Conservation (phyloP, 2,113 vertebrate species). For the Bubo blakistoni region DNA sequence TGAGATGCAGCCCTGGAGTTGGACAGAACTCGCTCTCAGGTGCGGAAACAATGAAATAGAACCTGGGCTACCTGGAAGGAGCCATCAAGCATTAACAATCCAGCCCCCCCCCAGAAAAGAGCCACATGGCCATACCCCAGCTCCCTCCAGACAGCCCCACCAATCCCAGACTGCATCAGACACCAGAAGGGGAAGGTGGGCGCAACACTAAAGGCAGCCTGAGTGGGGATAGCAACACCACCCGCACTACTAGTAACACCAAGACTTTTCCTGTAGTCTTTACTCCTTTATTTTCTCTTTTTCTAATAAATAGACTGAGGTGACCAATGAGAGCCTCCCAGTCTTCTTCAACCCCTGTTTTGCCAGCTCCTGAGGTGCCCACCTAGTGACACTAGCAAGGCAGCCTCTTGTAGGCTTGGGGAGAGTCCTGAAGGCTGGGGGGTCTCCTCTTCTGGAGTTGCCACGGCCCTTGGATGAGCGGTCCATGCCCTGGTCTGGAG, state of each 20-base stretch:
- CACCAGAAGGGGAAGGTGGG: neutral
- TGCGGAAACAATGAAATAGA: neutral
- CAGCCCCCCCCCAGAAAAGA: neutral
- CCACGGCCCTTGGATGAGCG: fast-evolving
- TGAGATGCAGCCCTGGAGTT: neutral
- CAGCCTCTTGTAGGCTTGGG: neutral
- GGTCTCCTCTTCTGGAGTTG: neutral
- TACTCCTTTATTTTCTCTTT: neutral
- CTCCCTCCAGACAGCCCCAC: too few species aligned
- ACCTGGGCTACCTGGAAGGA: neutral
- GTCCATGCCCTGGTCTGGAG: neutral
- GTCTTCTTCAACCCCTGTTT: neutral
- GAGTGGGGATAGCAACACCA: neutral
- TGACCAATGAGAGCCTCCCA: neutral
- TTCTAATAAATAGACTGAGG: neutral
- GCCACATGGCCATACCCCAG: fast-evolving
- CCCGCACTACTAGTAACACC: neutral
- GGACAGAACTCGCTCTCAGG: neutral
- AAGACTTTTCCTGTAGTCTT: neutral
- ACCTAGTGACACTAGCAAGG: neutral
- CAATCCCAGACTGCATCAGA: neutral
- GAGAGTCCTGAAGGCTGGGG: too few species aligned
- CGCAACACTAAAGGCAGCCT: neutral
- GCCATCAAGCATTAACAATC: neutral
- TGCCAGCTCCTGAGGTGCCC: neutral